phyloP scores from a whole-genome alignment of 2,888 invertebrate genomes.

The Tenthredo livida region DNA sequence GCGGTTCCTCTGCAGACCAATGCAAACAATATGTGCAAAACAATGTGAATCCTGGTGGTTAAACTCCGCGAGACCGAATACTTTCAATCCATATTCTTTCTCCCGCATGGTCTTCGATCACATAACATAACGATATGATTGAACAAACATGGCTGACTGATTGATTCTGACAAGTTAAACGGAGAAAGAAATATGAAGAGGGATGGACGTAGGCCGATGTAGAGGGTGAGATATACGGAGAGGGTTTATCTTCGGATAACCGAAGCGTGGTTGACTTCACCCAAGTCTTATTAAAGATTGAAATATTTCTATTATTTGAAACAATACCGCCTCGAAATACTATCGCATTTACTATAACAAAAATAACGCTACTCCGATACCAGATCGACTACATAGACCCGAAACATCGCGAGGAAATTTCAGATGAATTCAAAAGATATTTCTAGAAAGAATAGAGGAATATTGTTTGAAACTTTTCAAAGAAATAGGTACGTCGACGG shows the following conservation, averaged over 20 bases:
- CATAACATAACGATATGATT: neutral
- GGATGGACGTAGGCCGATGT: constrained; percentile 9
- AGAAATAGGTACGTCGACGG: neutral
- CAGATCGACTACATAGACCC: neutral
- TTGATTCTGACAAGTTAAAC: constrained; percentile 16
- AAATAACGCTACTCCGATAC: constrained; percentile 9
- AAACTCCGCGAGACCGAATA: neutral
- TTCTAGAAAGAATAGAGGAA: neutral
- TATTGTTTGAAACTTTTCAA: neutral
- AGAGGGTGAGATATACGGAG: constrained; percentile 45
- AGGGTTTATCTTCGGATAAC: constrained; percentile 41
- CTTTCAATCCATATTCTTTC: neutral
- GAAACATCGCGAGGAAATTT: neutral
- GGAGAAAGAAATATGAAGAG: neutral
- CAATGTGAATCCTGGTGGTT: neutral
- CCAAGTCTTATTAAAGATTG: constrained; percentile 24
- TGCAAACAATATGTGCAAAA: neutral
- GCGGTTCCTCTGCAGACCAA: neutral
- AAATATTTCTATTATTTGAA: constrained; percentile 21
- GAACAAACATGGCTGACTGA: constrained; percentile 14
- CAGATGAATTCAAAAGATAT: neutral
- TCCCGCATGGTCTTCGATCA: neutral
- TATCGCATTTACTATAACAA: neutral
- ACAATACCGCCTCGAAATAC: constrained; percentile 25
- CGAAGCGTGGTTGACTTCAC: constrained; percentile 47